Evolutionary conservation across 2,888 invertebrate genomes (phyloP).

Genomic region (Poecilus cupreus): DNA sequence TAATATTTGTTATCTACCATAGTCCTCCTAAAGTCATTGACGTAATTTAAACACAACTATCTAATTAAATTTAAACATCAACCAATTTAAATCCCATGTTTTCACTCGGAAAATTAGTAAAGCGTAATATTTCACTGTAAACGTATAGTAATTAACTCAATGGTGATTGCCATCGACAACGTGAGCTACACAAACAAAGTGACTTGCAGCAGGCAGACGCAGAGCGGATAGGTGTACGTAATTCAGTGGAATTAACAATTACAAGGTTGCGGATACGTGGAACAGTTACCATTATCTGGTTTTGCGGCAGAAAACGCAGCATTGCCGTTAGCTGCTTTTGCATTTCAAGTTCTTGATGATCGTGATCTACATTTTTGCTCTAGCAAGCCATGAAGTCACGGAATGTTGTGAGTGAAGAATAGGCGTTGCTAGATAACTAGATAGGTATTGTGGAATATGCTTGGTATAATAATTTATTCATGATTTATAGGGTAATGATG

Average conservation of each 20-base stretch:
- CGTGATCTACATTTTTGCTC: neutral
- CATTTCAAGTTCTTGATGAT: neutral
- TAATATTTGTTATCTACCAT: no score
- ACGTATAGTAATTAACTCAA: no score
- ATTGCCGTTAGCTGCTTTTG: neutral
- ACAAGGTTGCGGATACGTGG: conserved; percentile 1
- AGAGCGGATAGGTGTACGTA: neutral
- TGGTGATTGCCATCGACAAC: neutral
- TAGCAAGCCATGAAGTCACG: neutral
- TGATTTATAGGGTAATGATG: no score
- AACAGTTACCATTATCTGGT: neutral
- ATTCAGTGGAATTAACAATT: neutral
- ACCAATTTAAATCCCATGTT: no score
- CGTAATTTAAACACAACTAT: no score
- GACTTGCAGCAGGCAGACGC: neutral
- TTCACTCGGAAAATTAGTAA: neutral
- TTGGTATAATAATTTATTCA: no score
- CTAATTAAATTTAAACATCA: no score
- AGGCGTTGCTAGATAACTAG: no score
- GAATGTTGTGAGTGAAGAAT: neutral
- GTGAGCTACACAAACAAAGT: conserved; percentile 1
- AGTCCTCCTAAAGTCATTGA: no score
- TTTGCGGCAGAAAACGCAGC: neutral
- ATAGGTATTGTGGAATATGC: no score
- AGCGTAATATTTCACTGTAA: no score